phyloP scores from a whole-genome alignment of 2,888 invertebrate genomes.

The Trissolcus brochymenae region DNA sequence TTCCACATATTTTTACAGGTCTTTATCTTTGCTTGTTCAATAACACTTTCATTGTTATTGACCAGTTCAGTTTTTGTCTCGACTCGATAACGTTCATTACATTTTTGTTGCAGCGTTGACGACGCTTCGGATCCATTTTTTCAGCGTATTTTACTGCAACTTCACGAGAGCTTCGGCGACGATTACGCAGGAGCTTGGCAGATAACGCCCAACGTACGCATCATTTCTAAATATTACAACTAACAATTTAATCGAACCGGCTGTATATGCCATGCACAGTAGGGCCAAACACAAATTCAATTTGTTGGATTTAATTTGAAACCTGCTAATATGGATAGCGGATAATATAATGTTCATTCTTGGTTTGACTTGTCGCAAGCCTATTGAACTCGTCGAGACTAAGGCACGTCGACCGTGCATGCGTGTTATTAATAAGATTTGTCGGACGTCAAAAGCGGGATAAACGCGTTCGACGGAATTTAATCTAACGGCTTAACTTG shows the following conservation, averaged over 20 bases:
- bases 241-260: background rate
- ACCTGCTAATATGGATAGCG: background rate
- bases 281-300: background rate
- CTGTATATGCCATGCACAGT: background rate
- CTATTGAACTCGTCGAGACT: constrained; percentile 7
- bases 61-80: background rate
- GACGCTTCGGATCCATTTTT: constrained; percentile 65
- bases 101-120: constrained; percentile 56
- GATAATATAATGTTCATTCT: background rate
- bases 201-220: constrained; percentile 67
- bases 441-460: constrained; percentile 37
- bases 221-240: background rate
- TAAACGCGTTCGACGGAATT: constrained; percentile 41
- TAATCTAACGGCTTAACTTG: constrained; percentile 36
- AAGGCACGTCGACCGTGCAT: constrained; percentile 3
- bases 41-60: background rate
- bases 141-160: constrained; percentile 66
- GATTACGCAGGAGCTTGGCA: constrained; percentile 70
- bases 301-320: background rate
- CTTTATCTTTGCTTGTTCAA: background rate
- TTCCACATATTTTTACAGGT: constrained; percentile 76
- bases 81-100: background rate
- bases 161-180: constrained; percentile 69
- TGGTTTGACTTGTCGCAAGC: too few species aligned
- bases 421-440: constrained; percentile 47